phyloP scores from a whole-genome alignment of 2,797 vertebrate genomes.

The Sebastes melanostomus region DNA sequence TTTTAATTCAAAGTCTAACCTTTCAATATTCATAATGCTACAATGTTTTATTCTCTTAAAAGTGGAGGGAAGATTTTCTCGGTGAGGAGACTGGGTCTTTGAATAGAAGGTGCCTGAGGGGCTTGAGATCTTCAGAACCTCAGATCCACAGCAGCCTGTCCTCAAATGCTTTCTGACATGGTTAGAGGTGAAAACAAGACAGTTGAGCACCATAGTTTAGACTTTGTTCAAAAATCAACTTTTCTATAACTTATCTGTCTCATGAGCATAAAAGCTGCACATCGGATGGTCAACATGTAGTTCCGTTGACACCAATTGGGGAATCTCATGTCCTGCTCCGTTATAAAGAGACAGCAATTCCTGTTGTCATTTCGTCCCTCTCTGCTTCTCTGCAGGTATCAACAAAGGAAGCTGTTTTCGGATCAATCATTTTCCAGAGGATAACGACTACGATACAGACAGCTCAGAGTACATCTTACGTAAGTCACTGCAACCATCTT shows the following conservation, averaged over 20 bases:
- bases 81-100: slow-evolving; percentile 45
- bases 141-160: slow-evolving; percentile 34
- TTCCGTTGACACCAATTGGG: neutral
- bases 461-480: slow-evolving; percentile 98
- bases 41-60: slow-evolving; percentile 80
- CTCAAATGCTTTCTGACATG: slow-evolving; percentile 44
- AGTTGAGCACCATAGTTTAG: neutral
- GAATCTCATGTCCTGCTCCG: neutral
- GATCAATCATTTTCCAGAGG: slow-evolving; percentile 99
- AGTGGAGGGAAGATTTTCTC: slow-evolving; percentile 50
- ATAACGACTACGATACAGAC: slow-evolving; percentile 98
- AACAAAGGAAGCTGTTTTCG: slow-evolving; percentile 96
- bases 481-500: slow-evolving; percentile 82
- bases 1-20: slow-evolving; percentile 52
- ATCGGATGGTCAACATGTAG: neutral
- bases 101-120: slow-evolving; percentile 64
- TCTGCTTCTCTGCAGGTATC: slow-evolving; percentile 83
- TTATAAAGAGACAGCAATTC: neutral
- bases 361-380: neutral
- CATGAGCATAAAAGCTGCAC: neutral
- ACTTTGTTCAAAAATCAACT: neutral
- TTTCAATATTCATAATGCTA: slow-evolving; percentile 70
- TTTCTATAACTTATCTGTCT: neutral
- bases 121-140: slow-evolving; percentile 37
- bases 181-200: slow-evolving; percentile 26